Evolutionary conservation across 2,113 vertebrate species (phyloP).

Genomic region (Epinephelus lanceolatus): DNA sequence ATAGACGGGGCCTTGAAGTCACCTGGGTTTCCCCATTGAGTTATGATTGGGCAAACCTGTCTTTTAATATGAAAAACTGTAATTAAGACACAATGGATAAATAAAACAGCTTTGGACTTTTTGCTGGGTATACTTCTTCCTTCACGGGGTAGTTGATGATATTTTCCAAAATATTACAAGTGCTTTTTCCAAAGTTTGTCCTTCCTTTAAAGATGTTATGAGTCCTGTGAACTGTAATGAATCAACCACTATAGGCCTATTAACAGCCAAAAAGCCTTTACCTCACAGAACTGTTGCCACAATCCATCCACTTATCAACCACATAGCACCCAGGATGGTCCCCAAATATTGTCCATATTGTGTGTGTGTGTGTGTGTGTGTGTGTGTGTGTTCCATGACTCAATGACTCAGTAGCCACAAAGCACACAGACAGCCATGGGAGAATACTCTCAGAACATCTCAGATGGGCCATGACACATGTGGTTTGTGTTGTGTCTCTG

Average conservation of each 20-base stretch:
- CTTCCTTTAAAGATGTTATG: background rate
- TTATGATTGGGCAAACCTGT: too few species aligned
- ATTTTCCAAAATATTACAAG: too few species aligned
- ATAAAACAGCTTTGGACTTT: too few species aligned
- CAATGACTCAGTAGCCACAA: constrained; percentile 15
- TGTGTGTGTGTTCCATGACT: background rate
- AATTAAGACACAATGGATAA: too few species aligned
- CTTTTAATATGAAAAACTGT: too few species aligned
- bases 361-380: constrained; percentile 1
- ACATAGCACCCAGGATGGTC: constrained; percentile 19
- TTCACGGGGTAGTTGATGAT: too few species aligned
- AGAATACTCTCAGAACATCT: constrained; percentile 10
- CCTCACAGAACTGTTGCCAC: background rate
- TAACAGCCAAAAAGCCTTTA: constrained; percentile 16
- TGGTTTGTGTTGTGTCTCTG: constrained; percentile 31
- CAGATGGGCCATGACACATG: constrained; percentile 16
- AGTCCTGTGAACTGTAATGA: background rate
- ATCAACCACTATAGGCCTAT: background rate
- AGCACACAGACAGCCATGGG: constrained; percentile 16
- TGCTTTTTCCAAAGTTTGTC: background rate
- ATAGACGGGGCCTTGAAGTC: too few species aligned
- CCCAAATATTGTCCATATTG: background rate
- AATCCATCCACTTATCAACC: constrained; percentile 35
- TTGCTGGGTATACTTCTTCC: too few species aligned
- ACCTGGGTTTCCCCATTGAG: too few species aligned